Percentiles rank a stretch among this genome's conserved stretches.
phyloP scores from a whole-genome alignment of 2,113 vertebrate genomes.

The Diphyllodes magnificus region DNA sequence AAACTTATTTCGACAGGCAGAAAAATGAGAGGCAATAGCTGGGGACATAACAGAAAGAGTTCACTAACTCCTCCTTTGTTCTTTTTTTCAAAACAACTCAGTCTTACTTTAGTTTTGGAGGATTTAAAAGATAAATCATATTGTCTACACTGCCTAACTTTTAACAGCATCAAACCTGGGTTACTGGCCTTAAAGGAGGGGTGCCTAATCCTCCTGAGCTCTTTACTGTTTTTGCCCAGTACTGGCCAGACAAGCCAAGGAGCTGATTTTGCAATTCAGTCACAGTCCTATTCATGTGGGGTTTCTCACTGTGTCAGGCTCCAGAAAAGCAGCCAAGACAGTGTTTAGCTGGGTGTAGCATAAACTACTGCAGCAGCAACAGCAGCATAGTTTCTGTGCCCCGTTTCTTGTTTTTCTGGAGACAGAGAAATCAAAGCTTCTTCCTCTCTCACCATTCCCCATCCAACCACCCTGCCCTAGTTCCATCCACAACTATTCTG shows the following conservation, averaged over 20 bases:
- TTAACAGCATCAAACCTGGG: neutral
- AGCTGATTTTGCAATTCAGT: neutral
- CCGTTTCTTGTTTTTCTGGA: neutral
- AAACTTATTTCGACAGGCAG: neutral
- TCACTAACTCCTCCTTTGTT: neutral
- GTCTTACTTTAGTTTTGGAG: neutral
- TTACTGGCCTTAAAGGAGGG: neutral
- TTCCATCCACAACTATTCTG: neutral
- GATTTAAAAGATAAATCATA: neutral
- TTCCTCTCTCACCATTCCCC: fast-evolving
- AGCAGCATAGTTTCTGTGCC: neutral
- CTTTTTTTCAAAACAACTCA: neutral
- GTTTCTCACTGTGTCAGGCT: neutral
- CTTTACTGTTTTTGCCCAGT: neutral
- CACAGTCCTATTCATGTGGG: neutral
- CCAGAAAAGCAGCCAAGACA: neutral
- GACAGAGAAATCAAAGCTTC: neutral
- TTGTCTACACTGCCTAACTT: neutral
- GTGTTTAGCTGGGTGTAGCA: neutral
- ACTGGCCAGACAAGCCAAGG: neutral
- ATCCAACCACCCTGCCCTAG: neutral
- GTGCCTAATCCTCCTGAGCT: neutral
- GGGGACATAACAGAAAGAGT: neutral
- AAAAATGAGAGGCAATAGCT: neutral
- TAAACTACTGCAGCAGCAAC: neutral